Percentiles rank a stretch among this genome's conserved stretches.
Conservation (phyloP, 2,797 vertebrate species). For the Eleutherodactylus coqui region DNA sequence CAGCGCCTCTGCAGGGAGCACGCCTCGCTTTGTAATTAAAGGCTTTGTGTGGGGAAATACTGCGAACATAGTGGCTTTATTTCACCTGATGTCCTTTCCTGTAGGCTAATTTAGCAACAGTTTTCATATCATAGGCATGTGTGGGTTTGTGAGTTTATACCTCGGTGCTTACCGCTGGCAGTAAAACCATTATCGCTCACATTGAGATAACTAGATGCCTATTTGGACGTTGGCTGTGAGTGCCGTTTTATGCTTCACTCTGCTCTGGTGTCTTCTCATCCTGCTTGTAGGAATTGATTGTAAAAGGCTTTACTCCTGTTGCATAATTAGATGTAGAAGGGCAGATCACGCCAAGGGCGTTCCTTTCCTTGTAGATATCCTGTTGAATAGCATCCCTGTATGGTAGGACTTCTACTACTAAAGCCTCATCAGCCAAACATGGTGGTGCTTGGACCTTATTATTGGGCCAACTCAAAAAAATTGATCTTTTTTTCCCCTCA, state of each 20-base stretch:
- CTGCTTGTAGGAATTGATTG: background rate
- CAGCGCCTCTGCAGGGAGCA: conserved; percentile 58
- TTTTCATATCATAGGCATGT: conserved; percentile 19
- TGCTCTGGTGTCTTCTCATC: background rate
- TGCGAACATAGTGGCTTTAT: conserved; percentile 58
- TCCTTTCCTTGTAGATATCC: background rate
- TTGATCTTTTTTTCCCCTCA: too few relatives aligned
- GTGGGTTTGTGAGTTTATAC: conserved; percentile 25
- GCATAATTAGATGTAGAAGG: background rate
- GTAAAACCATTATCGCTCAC: conserved; percentile 4
- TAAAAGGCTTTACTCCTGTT: background rate
- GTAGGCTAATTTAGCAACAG: conserved; percentile 19
- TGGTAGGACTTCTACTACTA: background rate
- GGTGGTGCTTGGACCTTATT: too few relatives aligned
- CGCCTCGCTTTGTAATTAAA: conserved; percentile 61
- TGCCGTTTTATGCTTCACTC: background rate
- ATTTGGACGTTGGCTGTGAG: background rate
- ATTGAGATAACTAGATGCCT: background rate
- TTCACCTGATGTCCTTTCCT: conserved; percentile 35
- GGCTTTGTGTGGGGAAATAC: conserved; percentile 49
- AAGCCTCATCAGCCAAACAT: too few relatives aligned
- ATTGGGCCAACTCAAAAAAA: too few relatives aligned
- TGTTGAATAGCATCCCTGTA: background rate
- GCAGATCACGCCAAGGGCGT: background rate
- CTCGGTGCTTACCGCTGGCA: background rate